A percentile compares a stretch with the other conserved stretches of the same genome.
Evolutionary conservation across 2,113 vertebrate species (phyloP).

Genomic region (Rhegmatorhina hoffmannsi): DNA sequence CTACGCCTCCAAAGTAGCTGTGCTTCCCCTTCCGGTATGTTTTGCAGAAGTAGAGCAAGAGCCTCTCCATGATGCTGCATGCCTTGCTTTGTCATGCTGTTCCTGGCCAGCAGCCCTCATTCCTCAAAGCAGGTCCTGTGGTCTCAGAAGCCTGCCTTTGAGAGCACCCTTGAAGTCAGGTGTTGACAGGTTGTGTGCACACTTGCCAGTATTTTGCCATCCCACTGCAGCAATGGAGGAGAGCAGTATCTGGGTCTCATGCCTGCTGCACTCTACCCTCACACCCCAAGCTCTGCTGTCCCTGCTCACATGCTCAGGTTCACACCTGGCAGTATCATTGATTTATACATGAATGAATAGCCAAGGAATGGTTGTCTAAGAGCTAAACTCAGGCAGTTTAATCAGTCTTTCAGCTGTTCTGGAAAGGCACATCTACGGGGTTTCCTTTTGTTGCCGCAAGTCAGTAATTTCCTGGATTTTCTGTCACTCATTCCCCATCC

Average conservation of each 20-base stretch:
- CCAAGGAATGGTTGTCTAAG: neutral
- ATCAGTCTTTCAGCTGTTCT: neutral
- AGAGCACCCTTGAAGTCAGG: neutral
- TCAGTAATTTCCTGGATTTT: neutral
- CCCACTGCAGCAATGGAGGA: neutral
- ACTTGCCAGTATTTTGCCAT: neutral
- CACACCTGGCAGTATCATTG: neutral
- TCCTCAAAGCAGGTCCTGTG: neutral
- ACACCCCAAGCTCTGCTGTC: neutral
- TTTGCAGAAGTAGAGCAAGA: neutral
- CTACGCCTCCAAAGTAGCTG: neutral
- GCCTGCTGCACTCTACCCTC: neutral
- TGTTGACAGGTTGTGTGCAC: neutral
- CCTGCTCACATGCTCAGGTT: neutral
- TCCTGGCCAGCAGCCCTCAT: neutral
- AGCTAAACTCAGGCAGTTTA: neutral
- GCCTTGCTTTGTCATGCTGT: neutral
- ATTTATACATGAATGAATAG: neutral
- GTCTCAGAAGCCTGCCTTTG: neutral
- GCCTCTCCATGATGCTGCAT: neutral
- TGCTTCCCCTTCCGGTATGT: neutral
- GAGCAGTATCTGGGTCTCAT: neutral
- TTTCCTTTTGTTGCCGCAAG: neutral
- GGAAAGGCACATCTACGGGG: neutral
- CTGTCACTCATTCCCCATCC: neutral